Evolutionary conservation across 92 coral and sea anemone species (phyloP).

Genomic region (Palythoa grandiflora): DNA sequence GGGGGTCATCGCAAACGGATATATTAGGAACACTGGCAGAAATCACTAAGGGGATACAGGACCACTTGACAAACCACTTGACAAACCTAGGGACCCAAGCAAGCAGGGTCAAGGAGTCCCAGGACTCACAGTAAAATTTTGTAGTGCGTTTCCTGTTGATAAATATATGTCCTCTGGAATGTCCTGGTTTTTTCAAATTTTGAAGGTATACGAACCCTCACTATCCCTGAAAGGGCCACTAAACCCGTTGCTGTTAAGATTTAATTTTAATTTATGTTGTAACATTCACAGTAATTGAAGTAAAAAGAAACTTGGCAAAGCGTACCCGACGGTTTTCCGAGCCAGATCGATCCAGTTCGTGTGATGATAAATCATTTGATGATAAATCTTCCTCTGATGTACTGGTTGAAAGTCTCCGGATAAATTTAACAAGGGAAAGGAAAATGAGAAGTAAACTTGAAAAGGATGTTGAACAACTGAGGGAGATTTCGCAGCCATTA

Average conservation of each 20-base stretch:
- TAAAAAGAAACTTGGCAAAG: neutral
- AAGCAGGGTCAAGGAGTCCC: too few species aligned
- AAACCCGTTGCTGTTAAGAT: neutral
- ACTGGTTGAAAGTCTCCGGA: slow-evolving; percentile 49
- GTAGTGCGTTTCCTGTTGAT: too few species aligned
- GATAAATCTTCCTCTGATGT: neutral
- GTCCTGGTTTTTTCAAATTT: too few species aligned
- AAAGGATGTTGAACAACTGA: neutral
- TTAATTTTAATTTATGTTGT: neutral
- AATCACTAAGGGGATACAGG: too few species aligned
- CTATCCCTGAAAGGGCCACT: too few species aligned
- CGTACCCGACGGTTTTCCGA: slow-evolving; percentile 57
- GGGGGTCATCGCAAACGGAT: too few species aligned
- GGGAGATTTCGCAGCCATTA: neutral
- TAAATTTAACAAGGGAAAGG: slow-evolving; percentile 45
- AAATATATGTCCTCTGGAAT: too few species aligned
- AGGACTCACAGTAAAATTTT: too few species aligned
- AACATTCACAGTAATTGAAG: slow-evolving; percentile 25
- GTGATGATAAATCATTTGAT: neutral
- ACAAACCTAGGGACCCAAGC: too few species aligned
- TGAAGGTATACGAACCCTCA: too few species aligned
- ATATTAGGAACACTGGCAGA: too few species aligned
- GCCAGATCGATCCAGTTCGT: neutral
- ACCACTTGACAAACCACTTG: too few species aligned
- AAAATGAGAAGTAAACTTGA: slow-evolving; percentile 24